A percentile compares a stretch with the other conserved stretches of the same genome.
Evolutionary conservation across 1,140 invertebrate genomes (phyloP).

Genomic region (Geopemphigus sp.): DNA sequence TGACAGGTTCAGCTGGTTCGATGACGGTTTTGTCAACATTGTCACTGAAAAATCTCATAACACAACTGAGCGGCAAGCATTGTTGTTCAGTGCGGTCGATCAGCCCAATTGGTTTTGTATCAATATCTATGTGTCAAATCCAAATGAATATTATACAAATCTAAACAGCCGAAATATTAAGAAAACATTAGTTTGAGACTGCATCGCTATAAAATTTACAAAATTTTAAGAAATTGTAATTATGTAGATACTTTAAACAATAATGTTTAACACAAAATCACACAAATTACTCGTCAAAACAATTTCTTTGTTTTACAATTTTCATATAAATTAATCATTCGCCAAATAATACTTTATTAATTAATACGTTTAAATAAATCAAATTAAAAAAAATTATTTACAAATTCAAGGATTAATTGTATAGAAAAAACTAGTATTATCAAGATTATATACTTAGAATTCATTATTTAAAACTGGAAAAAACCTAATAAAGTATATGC

Average conservation of each 20-base stretch:
- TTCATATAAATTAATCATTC: too few relatives aligned
- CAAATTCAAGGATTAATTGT: too few relatives aligned
- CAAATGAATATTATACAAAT: conserved; percentile 50
- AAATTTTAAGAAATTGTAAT: background rate
- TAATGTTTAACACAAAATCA: background rate
- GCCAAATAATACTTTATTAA: too few relatives aligned
- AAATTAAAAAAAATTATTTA: too few relatives aligned
- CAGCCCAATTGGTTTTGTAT: conserved; percentile 43
- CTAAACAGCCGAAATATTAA: conserved; percentile 49
- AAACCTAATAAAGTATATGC: too few relatives aligned
- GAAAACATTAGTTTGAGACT: conserved; percentile 28
- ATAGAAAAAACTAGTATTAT: too few relatives aligned
- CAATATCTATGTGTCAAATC: conserved; percentile 48
- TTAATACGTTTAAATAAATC: too few relatives aligned
- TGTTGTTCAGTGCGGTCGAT: conserved; percentile 46
- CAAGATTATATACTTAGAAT: too few relatives aligned
- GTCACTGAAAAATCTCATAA: conserved; percentile 46
- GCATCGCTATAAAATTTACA: background rate
- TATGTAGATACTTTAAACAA: background rate
- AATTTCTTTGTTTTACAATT: too few relatives aligned
- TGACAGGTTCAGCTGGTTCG: conserved; percentile 38
- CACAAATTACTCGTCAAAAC: too few relatives aligned
- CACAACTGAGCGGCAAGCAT: conserved; percentile 41
- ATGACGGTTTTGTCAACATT: conserved; percentile 36
- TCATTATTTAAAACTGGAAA: too few relatives aligned